These are phyloP conservation scores for Enteromius treurensis DNA, from an alignment of 2,797 vertebrate species.

Conservation along the genomic window DNA sequence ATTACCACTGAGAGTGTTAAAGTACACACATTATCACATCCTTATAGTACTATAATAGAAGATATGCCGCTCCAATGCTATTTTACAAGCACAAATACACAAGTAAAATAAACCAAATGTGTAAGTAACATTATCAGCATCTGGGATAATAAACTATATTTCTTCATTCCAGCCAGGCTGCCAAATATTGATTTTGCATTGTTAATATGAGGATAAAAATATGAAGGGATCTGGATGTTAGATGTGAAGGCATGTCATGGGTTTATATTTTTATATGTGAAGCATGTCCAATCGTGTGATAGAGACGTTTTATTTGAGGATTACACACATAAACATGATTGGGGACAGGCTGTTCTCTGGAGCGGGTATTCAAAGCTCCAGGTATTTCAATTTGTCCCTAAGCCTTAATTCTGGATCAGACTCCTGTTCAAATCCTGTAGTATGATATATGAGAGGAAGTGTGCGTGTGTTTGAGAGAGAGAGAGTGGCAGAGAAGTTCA, in stretches of 20 bases:
- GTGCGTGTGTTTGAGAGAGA: background rate
- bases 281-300: constrained; percentile 4
- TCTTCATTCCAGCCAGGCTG: background rate
- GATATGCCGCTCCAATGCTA: background rate
- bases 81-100: background rate
- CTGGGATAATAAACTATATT: background rate
- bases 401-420: constrained; percentile 28
- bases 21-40: constrained; percentile 25
- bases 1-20: constrained; percentile 19
- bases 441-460: background rate
- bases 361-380: constrained; percentile 17
- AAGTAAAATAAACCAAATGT: background rate
- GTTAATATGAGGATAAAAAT: constrained; percentile 24
- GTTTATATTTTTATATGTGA: constrained; percentile 24
- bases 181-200: constrained; percentile 29
- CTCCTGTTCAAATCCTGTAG: background rate
- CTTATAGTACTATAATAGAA: background rate
- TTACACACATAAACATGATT: constrained; percentile 36
- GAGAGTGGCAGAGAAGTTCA: background rate
- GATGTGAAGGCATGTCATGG: constrained; percentile 30
- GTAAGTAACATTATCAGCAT: constrained; percentile 19
- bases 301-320: constrained; percentile 37
- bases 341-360: constrained; percentile 23
- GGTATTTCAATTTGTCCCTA: constrained; percentile 37
- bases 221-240: constrained; percentile 18